Conservation (phyloP, 2,113 vertebrate species). For the Rhizomys pruinosus region DNA sequence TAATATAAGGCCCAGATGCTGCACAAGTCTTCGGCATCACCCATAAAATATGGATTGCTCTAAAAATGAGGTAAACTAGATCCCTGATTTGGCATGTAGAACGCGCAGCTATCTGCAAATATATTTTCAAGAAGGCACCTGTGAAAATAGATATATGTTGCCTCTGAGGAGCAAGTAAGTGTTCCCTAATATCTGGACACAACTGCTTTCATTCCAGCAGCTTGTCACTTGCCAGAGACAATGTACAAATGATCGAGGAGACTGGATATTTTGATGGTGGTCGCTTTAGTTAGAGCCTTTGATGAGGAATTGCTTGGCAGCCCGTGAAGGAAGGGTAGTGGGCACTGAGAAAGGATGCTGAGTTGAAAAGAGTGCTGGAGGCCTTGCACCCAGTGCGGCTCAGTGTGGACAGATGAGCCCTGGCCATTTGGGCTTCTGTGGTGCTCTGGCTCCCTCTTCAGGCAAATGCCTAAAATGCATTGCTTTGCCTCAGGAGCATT, state of each 20-base stretch:
- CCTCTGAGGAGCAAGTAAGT: neutral
- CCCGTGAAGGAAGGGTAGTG: neutral
- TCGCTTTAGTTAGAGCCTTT: neutral
- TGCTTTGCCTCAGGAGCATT: rapidly evolving
- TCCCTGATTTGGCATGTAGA: neutral
- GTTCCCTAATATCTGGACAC: neutral
- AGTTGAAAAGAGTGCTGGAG: no score
- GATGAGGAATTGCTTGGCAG: neutral
- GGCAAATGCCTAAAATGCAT: neutral
- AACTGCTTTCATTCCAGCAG: neutral
- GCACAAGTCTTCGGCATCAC: neutral
- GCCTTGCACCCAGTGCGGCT: no score
- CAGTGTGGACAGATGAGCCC: rapidly evolving
- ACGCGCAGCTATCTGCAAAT: neutral
- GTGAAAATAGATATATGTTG: neutral
- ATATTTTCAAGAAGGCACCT: neutral
- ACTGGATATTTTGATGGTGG: neutral
- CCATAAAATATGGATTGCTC: no score
- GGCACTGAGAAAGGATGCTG: neutral
- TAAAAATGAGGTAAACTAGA: neutral
- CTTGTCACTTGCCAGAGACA: neutral
- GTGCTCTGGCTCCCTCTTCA: conserved; percentile 59
- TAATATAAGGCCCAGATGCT: neutral
- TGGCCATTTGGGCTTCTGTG: neutral
- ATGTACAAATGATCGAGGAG: neutral